Base-by-base conservation (phyloP, 1,140 invertebrate species). In the Pectinophora gossypiella region DNA sequence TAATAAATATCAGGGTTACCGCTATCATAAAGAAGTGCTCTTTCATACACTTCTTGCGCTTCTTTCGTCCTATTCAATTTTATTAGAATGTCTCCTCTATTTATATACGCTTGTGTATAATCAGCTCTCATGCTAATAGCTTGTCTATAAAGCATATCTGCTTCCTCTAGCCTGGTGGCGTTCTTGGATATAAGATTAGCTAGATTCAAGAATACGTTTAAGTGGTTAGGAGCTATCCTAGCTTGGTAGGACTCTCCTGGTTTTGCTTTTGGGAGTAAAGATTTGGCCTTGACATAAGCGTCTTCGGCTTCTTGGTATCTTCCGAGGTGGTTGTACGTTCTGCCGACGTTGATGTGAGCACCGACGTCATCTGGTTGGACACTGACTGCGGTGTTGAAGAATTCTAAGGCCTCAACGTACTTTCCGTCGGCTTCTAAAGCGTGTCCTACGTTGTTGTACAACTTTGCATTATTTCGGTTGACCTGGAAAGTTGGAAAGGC, bases 1-100 rank as follows among this genome's bases (percentile, higher is more conserved):
- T 99, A 99, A 87, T 98, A 98, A 68, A 99, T 97, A 81, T 99
- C 98, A 1, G 98, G 96, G 90, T 99, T 98, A 64, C 94, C 95
- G 69, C 94, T 96, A 76, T 98, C 97, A 85, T 98, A 97, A 61
- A 96, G 92, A 16, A 99, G 85, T 0, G 97, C 98, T 76, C 94
- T 91, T 76, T 98, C 96, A 75, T 99, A 99, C 18, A 98, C 96
- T 76, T 97, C 94, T 80, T 97, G 95, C 0, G 98, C 98, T 85
- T 99, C 97, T 72, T 96, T 94, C 3, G 96, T 97, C 56, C 96
- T 92, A 87, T 98, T 98, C 68, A 99, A 89, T 89, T 98, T 98
- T 72, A 99, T 95, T 38, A 98, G 90, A 77, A 99, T 95, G 88
- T 99, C 97, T 0, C 97, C 97, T 46, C 97, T 91, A 88, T 99